phyloP scores from a whole-genome alignment of 2,888 invertebrate genomes.

The Nephrotoma appendiculata region DNA sequence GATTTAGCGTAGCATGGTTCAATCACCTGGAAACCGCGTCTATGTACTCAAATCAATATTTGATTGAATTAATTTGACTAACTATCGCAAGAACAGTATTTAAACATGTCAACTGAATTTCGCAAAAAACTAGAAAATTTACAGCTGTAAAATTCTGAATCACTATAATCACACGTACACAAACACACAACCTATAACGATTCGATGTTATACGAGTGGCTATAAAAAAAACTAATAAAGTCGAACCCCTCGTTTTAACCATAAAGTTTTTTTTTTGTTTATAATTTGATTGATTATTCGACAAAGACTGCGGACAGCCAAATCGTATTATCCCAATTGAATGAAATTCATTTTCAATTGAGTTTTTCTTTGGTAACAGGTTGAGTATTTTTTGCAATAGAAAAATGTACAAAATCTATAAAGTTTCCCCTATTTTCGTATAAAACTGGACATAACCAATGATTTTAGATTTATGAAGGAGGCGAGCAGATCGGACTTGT shows the following conservation, averaged over 20 bases:
- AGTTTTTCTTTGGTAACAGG: not conserved
- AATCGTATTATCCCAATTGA: constrained; percentile 15
- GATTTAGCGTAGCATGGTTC: not conserved
- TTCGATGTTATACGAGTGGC: not conserved
- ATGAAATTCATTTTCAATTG: not conserved
- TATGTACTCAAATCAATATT: no score
- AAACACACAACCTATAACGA: not conserved
- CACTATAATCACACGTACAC: not conserved
- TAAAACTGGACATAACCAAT: not conserved
- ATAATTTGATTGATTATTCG: constrained; percentile 32
- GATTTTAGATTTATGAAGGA: not conserved
- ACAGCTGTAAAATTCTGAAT: no score
- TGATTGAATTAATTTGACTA: not conserved
- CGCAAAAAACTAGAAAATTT: not conserved
- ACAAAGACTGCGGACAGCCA: constrained; percentile 31
- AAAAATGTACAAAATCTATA: not conserved
- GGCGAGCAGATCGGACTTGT: not conserved
- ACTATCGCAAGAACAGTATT: not conserved
- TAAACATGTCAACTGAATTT: not conserved
- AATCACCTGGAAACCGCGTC: not conserved
- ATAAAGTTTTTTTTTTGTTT: not conserved
- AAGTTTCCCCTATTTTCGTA: not conserved
- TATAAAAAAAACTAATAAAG: not conserved
- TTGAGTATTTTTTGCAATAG: not conserved
- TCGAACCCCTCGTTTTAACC: not conserved